phyloP scores from a whole-genome alignment of 2,888 invertebrate genomes.

The Teleiodes luculella region DNA sequence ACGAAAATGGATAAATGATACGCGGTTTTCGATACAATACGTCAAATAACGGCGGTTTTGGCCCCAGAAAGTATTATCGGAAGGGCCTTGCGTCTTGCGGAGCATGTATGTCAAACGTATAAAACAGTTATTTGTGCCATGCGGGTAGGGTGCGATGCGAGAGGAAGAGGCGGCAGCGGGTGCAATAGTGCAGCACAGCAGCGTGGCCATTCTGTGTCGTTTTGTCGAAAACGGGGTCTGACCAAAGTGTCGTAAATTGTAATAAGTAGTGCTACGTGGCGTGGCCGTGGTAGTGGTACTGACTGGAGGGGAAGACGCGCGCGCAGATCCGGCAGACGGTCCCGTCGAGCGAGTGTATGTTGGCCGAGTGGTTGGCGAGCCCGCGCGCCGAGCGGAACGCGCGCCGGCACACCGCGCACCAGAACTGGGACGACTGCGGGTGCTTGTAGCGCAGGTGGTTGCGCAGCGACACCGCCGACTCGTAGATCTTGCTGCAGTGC shows the following conservation, averaged over 20 bases:
- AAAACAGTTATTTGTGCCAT: too few species aligned
- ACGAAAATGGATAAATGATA: too few species aligned
- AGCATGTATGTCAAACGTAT: too few species aligned
- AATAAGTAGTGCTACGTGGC: too few species aligned
- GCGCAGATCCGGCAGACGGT: constrained; percentile 29
- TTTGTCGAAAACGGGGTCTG: too few species aligned
- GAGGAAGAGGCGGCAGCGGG: constrained; percentile 40
- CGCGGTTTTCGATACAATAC: too few species aligned
- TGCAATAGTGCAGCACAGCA: constrained; percentile 42
- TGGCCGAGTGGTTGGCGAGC: constrained; percentile 24
- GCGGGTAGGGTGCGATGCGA: too few species aligned
- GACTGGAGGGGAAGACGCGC: constrained; percentile 30
- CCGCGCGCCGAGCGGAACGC: constrained; percentile 40
- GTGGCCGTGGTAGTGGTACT: too few species aligned
- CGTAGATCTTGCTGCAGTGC: constrained; percentile 45
- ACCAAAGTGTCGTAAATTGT: too few species aligned
- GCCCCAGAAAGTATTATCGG: too few species aligned
- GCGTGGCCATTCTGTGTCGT: constrained; percentile 37
- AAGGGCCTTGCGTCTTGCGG: too few species aligned
- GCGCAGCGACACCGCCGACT: constrained; percentile 42
- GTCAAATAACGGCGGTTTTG: too few species aligned
- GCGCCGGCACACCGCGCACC: constrained; percentile 48
- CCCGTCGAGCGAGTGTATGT: constrained; percentile 4
- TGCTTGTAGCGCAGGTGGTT: constrained; percentile 58
- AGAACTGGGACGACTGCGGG: constrained; percentile 36